phyloP scores from a whole-genome alignment of 2,888 invertebrate species.

The Sisyra nigra region DNA sequence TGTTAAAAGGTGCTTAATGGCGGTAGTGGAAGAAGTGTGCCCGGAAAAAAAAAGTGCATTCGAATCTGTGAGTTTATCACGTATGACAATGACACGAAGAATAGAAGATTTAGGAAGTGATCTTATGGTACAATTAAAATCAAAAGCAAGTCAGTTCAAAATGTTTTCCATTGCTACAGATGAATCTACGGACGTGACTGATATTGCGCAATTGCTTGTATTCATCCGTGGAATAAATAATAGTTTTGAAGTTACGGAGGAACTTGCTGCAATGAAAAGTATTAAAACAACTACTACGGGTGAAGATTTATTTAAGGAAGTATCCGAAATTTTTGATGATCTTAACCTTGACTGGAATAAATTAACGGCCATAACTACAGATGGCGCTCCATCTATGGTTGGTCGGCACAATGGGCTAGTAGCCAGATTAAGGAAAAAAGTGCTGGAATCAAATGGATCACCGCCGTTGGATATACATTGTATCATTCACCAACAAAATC shows the following conservation, averaged over 20 bases:
- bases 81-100: constrained; percentile 10
- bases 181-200: constrained; percentile 1
- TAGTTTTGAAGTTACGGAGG: constrained; percentile 8
- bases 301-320: constrained; percentile 8
- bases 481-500: constrained; percentile 9
- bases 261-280: constrained; percentile 8
- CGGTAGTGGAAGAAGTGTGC: constrained; percentile 10
- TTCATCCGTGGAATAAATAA: constrained; percentile 9
- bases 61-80: constrained; percentile 10
- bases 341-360: constrained; percentile 7
- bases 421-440: constrained; percentile 8
- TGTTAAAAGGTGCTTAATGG: constrained; percentile 9
- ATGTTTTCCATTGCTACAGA: constrained; percentile 5
- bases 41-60: constrained; percentile 9
- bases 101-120: constrained; percentile 9
- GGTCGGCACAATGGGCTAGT: constrained; percentile 7
- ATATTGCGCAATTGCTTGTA: constrained; percentile 7
- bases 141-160: constrained; percentile 9
- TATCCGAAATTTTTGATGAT: constrained; percentile 7
- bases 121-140: constrained; percentile 9
- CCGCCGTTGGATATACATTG: constrained; percentile 8
- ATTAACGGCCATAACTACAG: constrained; percentile 5
- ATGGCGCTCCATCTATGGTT: constrained; percentile 7
- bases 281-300: constrained; percentile 8
- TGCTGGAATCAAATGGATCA: constrained; percentile 9